A percentile compares a stretch with the other conserved stretches of the same genome.
Evolutionary conservation across 2,888 invertebrate species (phyloP).

Genomic region (Cerceris rybyensis): DNA sequence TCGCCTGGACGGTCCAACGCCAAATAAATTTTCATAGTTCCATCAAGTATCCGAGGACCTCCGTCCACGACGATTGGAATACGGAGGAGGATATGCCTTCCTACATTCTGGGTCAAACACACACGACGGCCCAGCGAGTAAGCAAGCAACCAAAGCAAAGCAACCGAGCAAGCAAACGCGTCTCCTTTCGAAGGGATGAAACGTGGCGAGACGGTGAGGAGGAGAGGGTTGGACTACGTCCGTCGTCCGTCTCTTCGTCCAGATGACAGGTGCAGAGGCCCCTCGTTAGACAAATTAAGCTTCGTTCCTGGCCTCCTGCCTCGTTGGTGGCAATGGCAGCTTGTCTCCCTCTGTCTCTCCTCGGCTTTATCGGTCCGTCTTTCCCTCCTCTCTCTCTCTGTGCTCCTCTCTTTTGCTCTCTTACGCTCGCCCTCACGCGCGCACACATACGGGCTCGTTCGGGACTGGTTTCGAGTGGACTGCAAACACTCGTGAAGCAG

Average conservation of each 20-base stretch:
- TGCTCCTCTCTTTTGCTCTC: conserved; percentile 26
- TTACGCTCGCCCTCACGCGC: conserved; percentile 30
- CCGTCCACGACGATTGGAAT: background rate
- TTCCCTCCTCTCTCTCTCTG: conserved; percentile 15
- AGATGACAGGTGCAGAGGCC: conserved; percentile 76
- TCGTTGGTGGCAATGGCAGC: conserved; percentile 51
- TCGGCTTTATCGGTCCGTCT: conserved; percentile 32
- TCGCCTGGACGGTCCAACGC: background rate
- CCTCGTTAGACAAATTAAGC: conserved; percentile 81
- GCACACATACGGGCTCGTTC: conserved; percentile 72
- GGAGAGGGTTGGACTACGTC: conserved; percentile 38
- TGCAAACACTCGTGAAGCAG: conserved; percentile 80
- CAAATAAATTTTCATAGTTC: background rate
- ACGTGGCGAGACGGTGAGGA: conserved; percentile 1
- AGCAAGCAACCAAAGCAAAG: conserved; percentile 2
- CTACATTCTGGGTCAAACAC: conserved; percentile 6
- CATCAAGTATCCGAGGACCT: background rate
- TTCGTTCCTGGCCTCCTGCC: conserved; percentile 67
- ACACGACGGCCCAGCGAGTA: background rate
- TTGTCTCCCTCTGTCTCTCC: conserved; percentile 42
- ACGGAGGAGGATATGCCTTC: background rate
- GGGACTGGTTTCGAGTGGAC: conserved; percentile 81
- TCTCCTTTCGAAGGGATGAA: conserved; percentile 34
- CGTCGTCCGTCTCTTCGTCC: conserved; percentile 65
- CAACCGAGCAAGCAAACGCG: conserved; percentile 30